Evolutionary conservation across 2,888 invertebrate genomes (phyloP).

Genomic region (Drosophila ustulata): DNA sequence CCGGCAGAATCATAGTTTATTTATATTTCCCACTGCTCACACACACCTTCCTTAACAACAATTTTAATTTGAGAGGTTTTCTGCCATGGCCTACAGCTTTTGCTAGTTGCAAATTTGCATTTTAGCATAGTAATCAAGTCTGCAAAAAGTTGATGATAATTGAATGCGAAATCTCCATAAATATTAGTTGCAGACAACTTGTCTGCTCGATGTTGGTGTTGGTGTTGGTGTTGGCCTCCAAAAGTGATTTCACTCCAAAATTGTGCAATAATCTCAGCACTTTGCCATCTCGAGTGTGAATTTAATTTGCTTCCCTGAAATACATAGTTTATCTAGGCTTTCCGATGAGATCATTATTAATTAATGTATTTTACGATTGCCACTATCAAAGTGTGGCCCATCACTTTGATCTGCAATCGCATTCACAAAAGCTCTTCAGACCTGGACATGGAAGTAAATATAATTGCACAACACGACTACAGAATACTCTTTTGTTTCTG

Average conservation of each 20-base stretch:
- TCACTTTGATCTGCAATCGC: neutral
- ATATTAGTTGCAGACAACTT: conserved; percentile 7
- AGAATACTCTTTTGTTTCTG: neutral
- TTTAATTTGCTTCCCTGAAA: neutral
- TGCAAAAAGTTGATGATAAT: conserved; percentile 10
- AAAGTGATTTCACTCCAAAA: conserved; percentile 1
- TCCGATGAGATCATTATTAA: neutral
- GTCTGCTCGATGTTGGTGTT: neutral
- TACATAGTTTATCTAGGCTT: neutral
- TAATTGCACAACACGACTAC: neutral
- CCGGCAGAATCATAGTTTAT: neutral
- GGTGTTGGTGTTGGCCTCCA: conserved; percentile 5
- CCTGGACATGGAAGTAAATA: neutral
- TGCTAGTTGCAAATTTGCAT: conserved; percentile 30
- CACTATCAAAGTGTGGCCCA: neutral
- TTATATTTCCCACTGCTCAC: conserved; percentile 6
- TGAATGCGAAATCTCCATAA: conserved; percentile 15
- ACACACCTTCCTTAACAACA: conserved; percentile 1
- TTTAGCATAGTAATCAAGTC: conserved; percentile 23
- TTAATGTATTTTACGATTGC: neutral
- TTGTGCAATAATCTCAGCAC: neutral
- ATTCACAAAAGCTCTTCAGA: neutral
- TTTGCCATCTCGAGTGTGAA: neutral
- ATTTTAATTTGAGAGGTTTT: conserved; percentile 1
- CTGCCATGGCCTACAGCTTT: conserved; percentile 14